A percentile compares a stretch with the other conserved stretches of the same genome.
These are phyloP conservation scores for Piprites chloris DNA, from an alignment of 2,113 vertebrate genomes.

Conservation along the genomic window DNA sequence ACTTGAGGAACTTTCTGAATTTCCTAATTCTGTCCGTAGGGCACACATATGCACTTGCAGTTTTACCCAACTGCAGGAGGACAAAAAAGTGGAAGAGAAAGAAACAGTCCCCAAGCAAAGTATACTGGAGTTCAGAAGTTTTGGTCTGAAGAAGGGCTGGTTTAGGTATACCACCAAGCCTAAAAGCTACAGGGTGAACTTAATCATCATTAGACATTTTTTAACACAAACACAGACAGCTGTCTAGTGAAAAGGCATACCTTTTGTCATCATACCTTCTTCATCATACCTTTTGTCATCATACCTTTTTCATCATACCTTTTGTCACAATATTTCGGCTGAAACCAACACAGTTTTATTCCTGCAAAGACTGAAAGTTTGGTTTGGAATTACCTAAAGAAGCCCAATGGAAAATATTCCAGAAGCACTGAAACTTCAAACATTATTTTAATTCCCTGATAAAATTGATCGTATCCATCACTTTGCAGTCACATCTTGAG, in stretches of 20 bases:
- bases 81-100: neutral
- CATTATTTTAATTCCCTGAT: neutral
- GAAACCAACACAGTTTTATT: neutral
- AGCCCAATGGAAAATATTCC: neutral
- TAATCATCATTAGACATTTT: neutral
- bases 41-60: neutral
- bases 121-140: neutral
- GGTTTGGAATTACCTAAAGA: neutral
- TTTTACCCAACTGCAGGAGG: neutral
- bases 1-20: neutral
- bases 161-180: neutral
- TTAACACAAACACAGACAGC: neutral
- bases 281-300: neutral
- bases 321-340: neutral
- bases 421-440: neutral
- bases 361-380: neutral
- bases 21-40: neutral
- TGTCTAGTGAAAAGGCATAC: neutral
- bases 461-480: neutral
- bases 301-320: neutral
- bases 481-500: neutral
- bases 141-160: neutral
- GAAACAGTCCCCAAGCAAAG: neutral
- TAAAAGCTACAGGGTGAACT: neutral
- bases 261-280: no score